Base-by-base conservation (phyloP, 2,113 vertebrate genomes). In the Chunga burmeisteri region DNA sequence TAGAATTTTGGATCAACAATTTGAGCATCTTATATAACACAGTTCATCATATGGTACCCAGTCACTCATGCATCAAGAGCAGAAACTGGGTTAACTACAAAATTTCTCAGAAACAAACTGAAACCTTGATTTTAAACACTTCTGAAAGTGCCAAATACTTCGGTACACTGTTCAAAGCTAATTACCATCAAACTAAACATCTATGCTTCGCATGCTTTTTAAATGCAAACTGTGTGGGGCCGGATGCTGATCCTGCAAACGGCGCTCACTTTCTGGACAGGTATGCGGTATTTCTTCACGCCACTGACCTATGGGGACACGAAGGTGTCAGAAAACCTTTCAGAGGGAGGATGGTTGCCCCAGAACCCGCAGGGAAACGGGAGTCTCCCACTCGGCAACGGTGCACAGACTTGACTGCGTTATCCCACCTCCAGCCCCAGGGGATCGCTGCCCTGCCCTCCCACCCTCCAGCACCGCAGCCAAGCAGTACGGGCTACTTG, bases 1-100 rank as follows among this genome's bases (percentile, higher is more conserved):
- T 96, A 95, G 93, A 95, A 96, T 93, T 96, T 83, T 90, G 90
- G 96, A 97, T 91, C 96, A 95, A 97, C 94, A 94, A 90, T 96
- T 82, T 92, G 85, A 96, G 88, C 94, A 96, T 96, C 94, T 96
- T 97, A 96, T 75, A 78, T 97, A 97, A 96, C 90, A 66, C 71
- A 74, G 96, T 95, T 96, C 92, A 96, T 97, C 94, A 95, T 95
- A 97, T 96, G 95, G 70, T 92, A 96, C 75, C 71, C 94, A 95
- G 94, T 95, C 88, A 88, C 88, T 97, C 90, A 83, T 78, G 88
- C 94, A 93, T 73, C 96, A 96, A 97, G 90, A 95, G 88, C 88
- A 88, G 95, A 96, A 96, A 96, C 82, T 97, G 88, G 96, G 96
- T 96, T 96, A 97, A 96, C 88, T 77, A 93, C 55, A 58, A 90